Evolutionary conservation across 2,888 invertebrate species (phyloP), one percentile per base, ranked within the genome.

Genomic region (Frankliniella fusca): DNA sequence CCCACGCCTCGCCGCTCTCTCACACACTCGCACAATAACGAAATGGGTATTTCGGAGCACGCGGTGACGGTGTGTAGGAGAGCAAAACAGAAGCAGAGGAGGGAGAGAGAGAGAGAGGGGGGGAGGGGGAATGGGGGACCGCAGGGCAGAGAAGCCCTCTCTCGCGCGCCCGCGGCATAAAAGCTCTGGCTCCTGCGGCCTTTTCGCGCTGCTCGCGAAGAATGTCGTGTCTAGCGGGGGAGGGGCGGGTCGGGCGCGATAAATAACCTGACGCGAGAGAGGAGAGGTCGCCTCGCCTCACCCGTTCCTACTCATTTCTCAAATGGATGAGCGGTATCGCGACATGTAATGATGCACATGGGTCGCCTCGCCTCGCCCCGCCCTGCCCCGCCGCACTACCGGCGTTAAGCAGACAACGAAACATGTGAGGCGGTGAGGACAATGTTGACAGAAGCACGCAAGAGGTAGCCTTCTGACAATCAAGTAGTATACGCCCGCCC

Each of bases 261-360:
- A 61, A 61, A 61, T 61, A 61, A 61, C 61, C 20, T 5, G 38
- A 38, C 38, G 61, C 61, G n/a, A 61, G 61, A 61, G 18, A 61
- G 61, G 20, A 61, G 61, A 61, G 61, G 61, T 61, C 61, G 61
- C 54, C 54, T 61, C 61, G 61, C n/a, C 61, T 20, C 61, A 61
- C n/a, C 61, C 61, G 61, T n/a, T 2, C 54, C 15, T 18, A n/a
- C 61, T 15, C 61, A 61, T 61, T 61, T 61, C 61, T 61, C 61
- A 61, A 18, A 61, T 18, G 61, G 18, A 10, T 61, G 61, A 61
- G 61, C 61, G 61, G 61, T n/a, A n/a, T 38, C 38, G 38, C 38
- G 38, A 38, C 38, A 38, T n/a, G n/a, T 38, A 38, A 38, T 38
- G 38, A 38, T 38, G 38, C 38, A 38, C 3, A 38, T 38, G 38